Base-by-base conservation (phyloP, 1,140 invertebrate genomes). In the Heliothis subflexa region DNA sequence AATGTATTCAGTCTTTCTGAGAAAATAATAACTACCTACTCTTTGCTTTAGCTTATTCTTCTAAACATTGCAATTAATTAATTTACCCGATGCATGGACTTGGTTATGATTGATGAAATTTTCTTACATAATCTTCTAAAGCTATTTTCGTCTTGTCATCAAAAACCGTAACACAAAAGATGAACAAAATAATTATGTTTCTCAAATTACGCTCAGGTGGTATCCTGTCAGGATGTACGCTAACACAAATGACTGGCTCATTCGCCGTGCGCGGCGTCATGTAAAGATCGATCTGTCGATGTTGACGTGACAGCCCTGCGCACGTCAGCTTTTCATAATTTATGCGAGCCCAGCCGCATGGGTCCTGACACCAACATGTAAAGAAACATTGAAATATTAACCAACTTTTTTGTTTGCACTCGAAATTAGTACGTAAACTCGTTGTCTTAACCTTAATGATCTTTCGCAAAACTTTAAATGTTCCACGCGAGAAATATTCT, bases 261-360 rank as follows among this genome's bases (percentile, higher is more conserved):
- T 33, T 33, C 64, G 25, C 14, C 62, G 72, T 75, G 28, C 50
- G 57, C 57, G 55, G 57, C 57, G 47, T 62, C 72, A 12, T 16
- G 47, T 75, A 50, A 78, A 81, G 74, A 80, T 12, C 78, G 79
- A 81, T 64, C 78, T 83, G 82, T 83, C 80, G 78, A 80, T 80
- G 52, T 47, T 81, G 70, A 83, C 81, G 62, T 75, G 79, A 81
- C 80, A 78, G 74, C 77, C 61, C 59, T 61, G 61, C 40, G 59
- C 54, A 79, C 14, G 50, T 77, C 64, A 80, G 59, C 71, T 66
- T 81, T 52, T 33, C 78, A 78, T 83, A 68, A 86, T 83, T 83
- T 79, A 82, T 86, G 78, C 77, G 78, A 47, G 16, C n/a, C 78
- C 71, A 47, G 21, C 50, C 25, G 28, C 68, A 55, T 71, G 68